Base-by-base conservation (phyloP, 2,797 vertebrate species). In the Falco peregrinus region DNA sequence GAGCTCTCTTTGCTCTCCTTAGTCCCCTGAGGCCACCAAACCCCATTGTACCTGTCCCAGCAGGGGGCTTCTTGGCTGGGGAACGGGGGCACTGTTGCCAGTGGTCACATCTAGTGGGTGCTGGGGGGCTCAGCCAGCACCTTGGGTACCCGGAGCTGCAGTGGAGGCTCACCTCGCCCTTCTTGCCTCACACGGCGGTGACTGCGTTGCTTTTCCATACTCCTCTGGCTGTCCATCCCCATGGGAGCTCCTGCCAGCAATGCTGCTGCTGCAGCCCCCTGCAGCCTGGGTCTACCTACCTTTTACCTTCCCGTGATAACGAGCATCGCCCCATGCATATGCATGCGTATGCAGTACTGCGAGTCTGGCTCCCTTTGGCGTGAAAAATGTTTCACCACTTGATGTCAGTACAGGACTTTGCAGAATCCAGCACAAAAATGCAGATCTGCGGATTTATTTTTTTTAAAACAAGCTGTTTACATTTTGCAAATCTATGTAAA, bases 361-460 rank as follows among this genome's bases (percentile, higher is more conserved):
- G 51, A 53, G 16, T 9, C 54, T 60, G 84, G 9, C 39, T 85
- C 53, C 53, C 41, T 77, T 59, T 0, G 0, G 57, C 39, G 14
- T 9, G 20, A 37, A 57, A 75, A 68, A 33, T 20, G 8, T 43
- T 22, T 88, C 82, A 75, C 97, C 96, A 97, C 96, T 95, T 84
- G 95, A 87, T 95, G 95, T 96, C 96, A 96, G 95, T 68, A 90
- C 90, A 96, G 76, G 68, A 71, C 91, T 91, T 95, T 16, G 14
- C 75, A 84, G 84, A 86, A 75, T 17, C 7, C 25, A 48, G 39
- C n/a, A 70, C 1, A 37, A 69, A 74, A 25, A 31, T 4, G 19
- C 15, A 2, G 45, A 21, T 47, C 33, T 2, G 2, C 13, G 78
- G 56, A 28, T 83, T 15, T 5, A 3, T n/a, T 24, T n/a, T 43